These are phyloP conservation scores for Anguilla rostrata DNA, from an alignment of 2,113 vertebrate genomes.

Conservation along the genomic window DNA sequence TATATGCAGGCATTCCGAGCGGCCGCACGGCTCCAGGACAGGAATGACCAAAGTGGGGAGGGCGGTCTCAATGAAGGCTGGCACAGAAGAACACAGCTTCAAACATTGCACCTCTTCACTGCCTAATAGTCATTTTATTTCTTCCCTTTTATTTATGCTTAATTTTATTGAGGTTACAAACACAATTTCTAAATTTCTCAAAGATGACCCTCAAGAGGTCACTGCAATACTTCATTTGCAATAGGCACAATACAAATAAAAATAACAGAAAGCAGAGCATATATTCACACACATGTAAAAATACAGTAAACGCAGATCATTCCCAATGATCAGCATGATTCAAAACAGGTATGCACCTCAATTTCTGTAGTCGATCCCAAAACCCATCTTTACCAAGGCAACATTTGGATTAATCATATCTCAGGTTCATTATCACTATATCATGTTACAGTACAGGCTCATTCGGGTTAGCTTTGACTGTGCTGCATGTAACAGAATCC, in stretches of 20 bases:
- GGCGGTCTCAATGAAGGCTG: slow-evolving; percentile 94
- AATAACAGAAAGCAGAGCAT: no score
- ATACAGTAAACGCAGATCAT: no score
- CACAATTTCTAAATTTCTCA: background rate
- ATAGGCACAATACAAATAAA: no score
- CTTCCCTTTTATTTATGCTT: background rate
- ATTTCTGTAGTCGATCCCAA: background rate
- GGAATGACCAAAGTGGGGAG: slow-evolving; percentile 93
- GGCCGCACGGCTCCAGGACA: slow-evolving; percentile 91
- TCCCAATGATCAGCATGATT: no score
- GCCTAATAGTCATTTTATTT: background rate
- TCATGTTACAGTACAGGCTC: background rate
- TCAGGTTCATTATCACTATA: background rate
- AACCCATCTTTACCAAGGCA: background rate
- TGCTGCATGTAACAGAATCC: background rate
- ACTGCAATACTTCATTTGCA: no score
- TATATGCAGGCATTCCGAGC: slow-evolving; percentile 94
- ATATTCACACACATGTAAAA: no score
- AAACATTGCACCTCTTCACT: background rate
- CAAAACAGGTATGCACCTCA: no score
- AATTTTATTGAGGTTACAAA: background rate
- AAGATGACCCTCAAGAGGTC: no score
- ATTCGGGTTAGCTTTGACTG: background rate
- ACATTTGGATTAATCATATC: background rate
- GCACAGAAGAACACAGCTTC: background rate